These are phyloP conservation scores for Hiodon tergisus DNA, from an alignment of 2,113 vertebrate genomes.

Conservation along the genomic window DNA sequence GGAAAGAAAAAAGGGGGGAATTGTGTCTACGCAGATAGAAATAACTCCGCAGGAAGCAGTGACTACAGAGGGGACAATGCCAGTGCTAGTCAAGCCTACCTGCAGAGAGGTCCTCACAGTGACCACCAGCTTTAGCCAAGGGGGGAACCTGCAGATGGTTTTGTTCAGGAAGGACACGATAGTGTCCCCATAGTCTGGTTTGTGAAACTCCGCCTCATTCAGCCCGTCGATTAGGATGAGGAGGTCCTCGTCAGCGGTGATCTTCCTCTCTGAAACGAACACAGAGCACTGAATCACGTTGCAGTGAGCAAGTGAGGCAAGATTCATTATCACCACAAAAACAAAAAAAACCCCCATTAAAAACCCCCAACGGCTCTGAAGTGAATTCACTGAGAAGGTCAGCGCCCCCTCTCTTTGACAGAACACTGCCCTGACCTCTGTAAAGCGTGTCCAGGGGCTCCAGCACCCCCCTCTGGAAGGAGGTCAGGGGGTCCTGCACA, in stretches of 20 bases:
- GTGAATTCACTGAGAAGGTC: too few species aligned
- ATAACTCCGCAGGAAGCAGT: too few species aligned
- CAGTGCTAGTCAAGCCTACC: conserved; percentile 54
- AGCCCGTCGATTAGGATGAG: conserved; percentile 95
- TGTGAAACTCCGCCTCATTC: conserved; percentile 98
- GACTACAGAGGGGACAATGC: too few species aligned
- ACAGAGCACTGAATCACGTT: background rate
- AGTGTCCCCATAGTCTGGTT: conserved; percentile 96
- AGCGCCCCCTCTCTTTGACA: background rate
- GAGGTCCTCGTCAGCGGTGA: conserved; percentile 90
- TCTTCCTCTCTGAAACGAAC: conserved; percentile 82
- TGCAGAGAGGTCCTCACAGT: conserved; percentile 93
- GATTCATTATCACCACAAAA: too few species aligned
- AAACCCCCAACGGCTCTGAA: too few species aligned
- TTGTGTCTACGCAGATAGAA: too few species aligned
- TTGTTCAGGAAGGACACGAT: conserved; percentile 97
- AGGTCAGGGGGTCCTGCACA: conserved; percentile 92
- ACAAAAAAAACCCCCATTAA: too few species aligned
- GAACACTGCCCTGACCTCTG: conserved; percentile 68
- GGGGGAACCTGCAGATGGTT: conserved; percentile 93
- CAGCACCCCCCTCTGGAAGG: conserved; percentile 87
- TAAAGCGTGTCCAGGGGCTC: conserved; percentile 88
- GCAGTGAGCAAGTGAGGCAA: too few species aligned
- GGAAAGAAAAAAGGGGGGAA: background rate
- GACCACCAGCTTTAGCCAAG: conserved; percentile 95